Conservation (phyloP, 1,140 invertebrate genomes). For the Drosophila busckii region DNA sequence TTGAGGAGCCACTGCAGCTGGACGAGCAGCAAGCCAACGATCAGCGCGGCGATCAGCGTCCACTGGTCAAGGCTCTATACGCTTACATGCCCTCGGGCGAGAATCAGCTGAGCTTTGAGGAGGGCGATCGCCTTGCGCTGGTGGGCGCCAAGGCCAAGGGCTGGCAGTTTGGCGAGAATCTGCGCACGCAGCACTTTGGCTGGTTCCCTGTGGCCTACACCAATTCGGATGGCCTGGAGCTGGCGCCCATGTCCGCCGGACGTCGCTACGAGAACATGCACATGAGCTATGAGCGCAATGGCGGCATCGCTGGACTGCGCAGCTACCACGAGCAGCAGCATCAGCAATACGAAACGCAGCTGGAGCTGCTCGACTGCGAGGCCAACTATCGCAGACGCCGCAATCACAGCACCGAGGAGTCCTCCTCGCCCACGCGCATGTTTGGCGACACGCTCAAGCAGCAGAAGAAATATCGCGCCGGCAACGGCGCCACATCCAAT, state of each 20-base stretch:
- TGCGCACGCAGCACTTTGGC: slow-evolving; percentile 91
- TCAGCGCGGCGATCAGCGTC: slow-evolving; percentile 68
- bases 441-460: slow-evolving; percentile 80
- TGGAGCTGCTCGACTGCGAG: slow-evolving; percentile 68
- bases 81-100: slow-evolving; percentile 94
- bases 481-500: slow-evolving; percentile 51
- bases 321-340: slow-evolving; percentile 62
- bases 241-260: slow-evolving; percentile 22
- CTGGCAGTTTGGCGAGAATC: slow-evolving; percentile 97
- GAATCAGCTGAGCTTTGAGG: slow-evolving; percentile 94
- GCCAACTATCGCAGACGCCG: slow-evolving; percentile 61
- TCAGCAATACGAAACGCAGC: slow-evolving; percentile 61
- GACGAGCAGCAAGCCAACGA: slow-evolving; percentile 23
- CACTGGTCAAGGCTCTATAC: slow-evolving; percentile 89
- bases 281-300: slow-evolving; percentile 55
- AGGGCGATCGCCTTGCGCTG: slow-evolving; percentile 92
- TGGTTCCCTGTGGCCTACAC: slow-evolving; percentile 97
- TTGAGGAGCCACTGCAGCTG: slow-evolving; percentile 47
- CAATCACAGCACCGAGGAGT: slow-evolving; percentile 78
- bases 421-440: slow-evolving; percentile 82
- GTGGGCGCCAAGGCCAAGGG: slow-evolving; percentile 95
- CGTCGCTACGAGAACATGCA: slow-evolving; percentile 57
- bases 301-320: slow-evolving; percentile 31
- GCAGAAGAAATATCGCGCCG: slow-evolving; percentile 69
- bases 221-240: slow-evolving; percentile 80